Evolutionary conservation across 2,797 vertebrate species (phyloP).

Genomic region (Uromys caudimaculatus): DNA sequence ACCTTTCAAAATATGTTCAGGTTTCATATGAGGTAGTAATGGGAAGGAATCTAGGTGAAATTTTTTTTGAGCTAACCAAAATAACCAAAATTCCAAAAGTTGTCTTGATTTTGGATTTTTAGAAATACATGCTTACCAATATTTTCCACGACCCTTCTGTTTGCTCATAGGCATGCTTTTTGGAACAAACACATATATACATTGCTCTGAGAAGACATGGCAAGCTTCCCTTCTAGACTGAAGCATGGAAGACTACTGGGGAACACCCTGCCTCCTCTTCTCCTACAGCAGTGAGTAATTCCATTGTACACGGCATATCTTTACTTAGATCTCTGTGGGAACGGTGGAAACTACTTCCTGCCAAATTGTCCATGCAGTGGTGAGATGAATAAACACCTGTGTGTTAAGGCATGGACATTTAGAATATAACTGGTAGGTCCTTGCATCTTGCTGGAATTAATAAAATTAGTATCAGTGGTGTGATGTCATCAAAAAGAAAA

Average conservation of each 20-base stretch:
- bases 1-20: not conserved
- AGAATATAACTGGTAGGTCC: not conserved
- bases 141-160: not conserved
- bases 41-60: not conserved
- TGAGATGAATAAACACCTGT: not conserved
- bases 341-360: not conserved
- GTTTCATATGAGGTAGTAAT: not conserved
- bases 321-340: not conserved
- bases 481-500: slow-evolving; percentile 2
- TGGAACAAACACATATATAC: not conserved
- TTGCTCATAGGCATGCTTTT: not conserved
- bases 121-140: not conserved
- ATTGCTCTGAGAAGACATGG: not conserved
- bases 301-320: not conserved
- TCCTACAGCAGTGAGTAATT: not conserved
- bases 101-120: not conserved
- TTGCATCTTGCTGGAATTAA: not conserved
- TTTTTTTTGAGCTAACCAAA: not conserved
- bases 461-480: not conserved
- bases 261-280: not conserved
- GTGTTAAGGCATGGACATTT: not conserved
- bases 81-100: not conserved
- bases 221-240: not conserved
- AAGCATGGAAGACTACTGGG: not conserved
- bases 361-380: not conserved